phyloP scores from a whole-genome alignment of 2,888 invertebrate genomes.

The Xylota sylvarum region DNA sequence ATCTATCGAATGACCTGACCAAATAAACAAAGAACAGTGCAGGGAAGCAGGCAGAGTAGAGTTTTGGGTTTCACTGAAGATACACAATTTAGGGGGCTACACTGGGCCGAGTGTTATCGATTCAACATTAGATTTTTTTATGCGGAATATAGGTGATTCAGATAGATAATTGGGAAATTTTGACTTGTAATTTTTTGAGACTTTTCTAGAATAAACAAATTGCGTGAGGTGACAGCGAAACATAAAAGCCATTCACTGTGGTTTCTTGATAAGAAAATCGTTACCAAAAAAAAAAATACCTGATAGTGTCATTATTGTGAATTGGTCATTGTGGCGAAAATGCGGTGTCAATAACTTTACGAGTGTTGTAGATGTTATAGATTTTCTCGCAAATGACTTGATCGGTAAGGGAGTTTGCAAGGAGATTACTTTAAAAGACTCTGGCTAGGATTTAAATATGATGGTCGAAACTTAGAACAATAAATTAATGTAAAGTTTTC shows the following conservation, averaged over 20 bases:
- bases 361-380: background rate
- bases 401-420: background rate
- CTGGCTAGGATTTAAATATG: too few relatives aligned
- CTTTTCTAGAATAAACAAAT: slow-evolving; percentile 56
- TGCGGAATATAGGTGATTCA: background rate
- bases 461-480: too few relatives aligned
- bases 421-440: too few relatives aligned
- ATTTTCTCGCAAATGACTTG: too few relatives aligned
- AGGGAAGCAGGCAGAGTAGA: background rate
- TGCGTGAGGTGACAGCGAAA: slow-evolving; percentile 24
- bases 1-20: background rate
- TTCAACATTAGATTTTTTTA: slow-evolving; percentile 17
- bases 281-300: background rate
- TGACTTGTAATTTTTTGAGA: slow-evolving; percentile 1
- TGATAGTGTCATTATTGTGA: slow-evolving; percentile 20
- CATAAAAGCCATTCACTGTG: slow-evolving; percentile 8
- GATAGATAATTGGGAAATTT: slow-evolving; percentile 28
- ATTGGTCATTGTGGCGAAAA: slow-evolving; percentile 1
- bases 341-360: background rate
- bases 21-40: slow-evolving; percentile 44
- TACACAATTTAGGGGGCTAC: background rate
- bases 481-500: too few relatives aligned
- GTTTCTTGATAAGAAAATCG: slow-evolving; percentile 5
- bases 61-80: slow-evolving; percentile 17
- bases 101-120: background rate